phyloP scores from a whole-genome alignment of 2,797 vertebrate species.

The Ibycter americanus region DNA sequence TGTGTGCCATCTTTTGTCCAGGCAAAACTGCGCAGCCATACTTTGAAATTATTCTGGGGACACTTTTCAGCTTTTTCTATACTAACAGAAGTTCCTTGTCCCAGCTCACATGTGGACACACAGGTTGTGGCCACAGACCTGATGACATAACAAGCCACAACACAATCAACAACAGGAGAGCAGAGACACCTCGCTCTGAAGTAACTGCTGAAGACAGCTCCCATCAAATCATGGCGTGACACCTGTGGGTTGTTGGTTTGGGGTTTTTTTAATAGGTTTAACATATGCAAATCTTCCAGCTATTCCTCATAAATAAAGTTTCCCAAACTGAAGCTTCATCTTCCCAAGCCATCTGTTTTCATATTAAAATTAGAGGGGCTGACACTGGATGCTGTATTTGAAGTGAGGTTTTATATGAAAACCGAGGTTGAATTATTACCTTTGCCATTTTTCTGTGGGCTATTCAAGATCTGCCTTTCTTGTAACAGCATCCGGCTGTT shows the following conservation, averaged over 20 bases:
- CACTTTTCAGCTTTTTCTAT: not conserved
- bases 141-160: not conserved
- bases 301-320: not conserved
- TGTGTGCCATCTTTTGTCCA: not conserved
- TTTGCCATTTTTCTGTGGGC: not conserved
- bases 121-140: not conserved
- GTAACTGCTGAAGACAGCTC: not conserved
- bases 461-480: not conserved
- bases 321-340: not conserved
- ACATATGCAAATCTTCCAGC: not conserved
- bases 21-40: not conserved
- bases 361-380: not conserved
- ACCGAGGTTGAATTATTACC: not conserved
- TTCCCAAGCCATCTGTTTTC: not conserved
- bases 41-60: not conserved
- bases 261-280: not conserved
- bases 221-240: not conserved
- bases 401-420: not conserved
- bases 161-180: not conserved
- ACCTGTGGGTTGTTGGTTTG: not conserved
- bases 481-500: not conserved
- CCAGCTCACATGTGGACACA: not conserved
- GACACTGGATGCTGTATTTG: not conserved
- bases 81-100: not conserved
- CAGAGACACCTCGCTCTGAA: not conserved